phyloP scores from a whole-genome alignment of 1,140 invertebrate genomes.

The Drosophila gunungcola region DNA sequence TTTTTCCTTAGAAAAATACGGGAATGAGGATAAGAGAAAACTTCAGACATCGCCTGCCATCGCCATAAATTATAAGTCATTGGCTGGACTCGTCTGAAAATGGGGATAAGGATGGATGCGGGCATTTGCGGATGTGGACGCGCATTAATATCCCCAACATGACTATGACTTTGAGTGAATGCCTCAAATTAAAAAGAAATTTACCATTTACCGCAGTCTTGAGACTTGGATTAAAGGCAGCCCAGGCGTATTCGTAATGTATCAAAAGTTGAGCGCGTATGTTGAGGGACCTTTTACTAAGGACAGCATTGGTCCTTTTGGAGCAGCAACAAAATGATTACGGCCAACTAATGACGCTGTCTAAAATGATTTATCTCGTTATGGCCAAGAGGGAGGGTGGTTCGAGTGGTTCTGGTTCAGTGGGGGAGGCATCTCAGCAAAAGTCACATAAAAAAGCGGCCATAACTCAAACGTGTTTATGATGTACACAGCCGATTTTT shows the following conservation, averaged over 20 bases:
- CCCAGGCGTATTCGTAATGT: constrained; percentile 70
- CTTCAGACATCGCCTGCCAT: constrained; percentile 58
- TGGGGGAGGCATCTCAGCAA: constrained; percentile 32
- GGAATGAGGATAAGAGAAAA: constrained; percentile 1
- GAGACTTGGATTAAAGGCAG: constrained; percentile 62
- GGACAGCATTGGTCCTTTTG: constrained; percentile 8
- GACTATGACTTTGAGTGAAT: constrained; percentile 84
- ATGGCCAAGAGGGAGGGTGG: constrained; percentile 34
- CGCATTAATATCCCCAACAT: constrained; percentile 78
- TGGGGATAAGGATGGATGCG: constrained; percentile 12
- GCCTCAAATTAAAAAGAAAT: constrained; percentile 84
- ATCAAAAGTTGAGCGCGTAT: constrained; percentile 56
- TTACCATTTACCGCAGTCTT: constrained; percentile 72
- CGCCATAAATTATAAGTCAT: constrained; percentile 84
- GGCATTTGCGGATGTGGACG: constrained; percentile 21
- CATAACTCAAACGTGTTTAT: constrained; percentile 81
- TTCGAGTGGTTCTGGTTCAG: neutral
- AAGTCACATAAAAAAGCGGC: constrained; percentile 69
- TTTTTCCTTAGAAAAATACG: neutral
- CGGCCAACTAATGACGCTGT: constrained; percentile 83
- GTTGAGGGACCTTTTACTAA: constrained; percentile 5
- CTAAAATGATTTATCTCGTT: constrained; percentile 84
- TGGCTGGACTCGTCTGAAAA: constrained; percentile 47
- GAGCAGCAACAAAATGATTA: constrained; percentile 69
- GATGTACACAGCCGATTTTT: constrained; percentile 58